These are phyloP conservation scores for Microchrysa polita DNA, from an alignment of 2,888 invertebrate species.

Conservation along the genomic window DNA sequence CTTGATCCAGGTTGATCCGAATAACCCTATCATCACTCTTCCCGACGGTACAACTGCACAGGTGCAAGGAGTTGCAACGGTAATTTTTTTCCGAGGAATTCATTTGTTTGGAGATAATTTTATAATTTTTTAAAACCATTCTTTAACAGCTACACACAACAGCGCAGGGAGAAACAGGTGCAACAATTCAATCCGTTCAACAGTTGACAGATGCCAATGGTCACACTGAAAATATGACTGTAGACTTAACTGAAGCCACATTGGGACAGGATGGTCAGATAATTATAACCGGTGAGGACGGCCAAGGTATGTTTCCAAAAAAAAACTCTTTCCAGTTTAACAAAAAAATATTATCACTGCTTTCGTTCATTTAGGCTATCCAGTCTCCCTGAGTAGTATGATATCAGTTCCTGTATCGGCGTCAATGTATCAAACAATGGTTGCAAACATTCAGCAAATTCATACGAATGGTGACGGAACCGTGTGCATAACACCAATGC, in stretches of 20 bases:
- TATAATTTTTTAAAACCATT: slow-evolving; percentile 46
- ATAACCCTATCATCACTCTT: slow-evolving; percentile 92
- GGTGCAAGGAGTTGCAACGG: slow-evolving; percentile 74
- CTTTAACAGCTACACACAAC: slow-evolving; percentile 71
- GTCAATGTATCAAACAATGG: slow-evolving; percentile 96
- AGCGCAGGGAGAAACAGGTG: slow-evolving; percentile 70
- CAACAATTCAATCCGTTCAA: slow-evolving; percentile 73
- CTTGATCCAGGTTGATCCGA: slow-evolving; percentile 94
- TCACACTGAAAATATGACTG: slow-evolving; percentile 81
- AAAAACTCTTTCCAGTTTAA: no score
- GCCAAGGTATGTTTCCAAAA: slow-evolving; percentile 73
- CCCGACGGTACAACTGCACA: slow-evolving; percentile 96
- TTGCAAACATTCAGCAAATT: slow-evolving; percentile 86
- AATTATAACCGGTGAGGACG: slow-evolving; percentile 94
- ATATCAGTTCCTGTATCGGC: slow-evolving; percentile 95
- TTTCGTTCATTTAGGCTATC: slow-evolving; percentile 64
- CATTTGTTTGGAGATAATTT: background rate
- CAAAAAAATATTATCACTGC: no score
- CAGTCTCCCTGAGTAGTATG: slow-evolving; percentile 89
- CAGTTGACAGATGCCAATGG: slow-evolving; percentile 74
- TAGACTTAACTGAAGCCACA: slow-evolving; percentile 92
- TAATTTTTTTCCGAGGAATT: slow-evolving; percentile 51
- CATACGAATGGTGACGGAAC: slow-evolving; percentile 79
- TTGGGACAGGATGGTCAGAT: slow-evolving; percentile 93
- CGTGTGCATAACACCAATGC: slow-evolving; percentile 85